These are phyloP conservation scores for Pycnomerus fuliginosus DNA, from an alignment of 2,888 invertebrate genomes.

Conservation along the genomic window DNA sequence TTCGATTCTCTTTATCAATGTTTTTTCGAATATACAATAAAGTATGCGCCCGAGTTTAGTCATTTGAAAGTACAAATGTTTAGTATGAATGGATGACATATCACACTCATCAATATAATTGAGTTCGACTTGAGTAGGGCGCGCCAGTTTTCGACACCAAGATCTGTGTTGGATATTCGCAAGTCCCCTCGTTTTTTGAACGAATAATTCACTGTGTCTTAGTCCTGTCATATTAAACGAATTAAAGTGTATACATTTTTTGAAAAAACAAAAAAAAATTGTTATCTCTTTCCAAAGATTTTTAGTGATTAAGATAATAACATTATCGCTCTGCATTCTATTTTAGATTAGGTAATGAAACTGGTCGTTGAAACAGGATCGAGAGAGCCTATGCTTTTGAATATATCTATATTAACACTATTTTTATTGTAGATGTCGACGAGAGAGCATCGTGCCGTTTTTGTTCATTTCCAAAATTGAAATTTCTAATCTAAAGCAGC, in stretches of 20 bases:
- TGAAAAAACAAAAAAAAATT: slow-evolving; percentile 42
- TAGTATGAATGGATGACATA: slow-evolving; percentile 51
- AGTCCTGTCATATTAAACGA: slow-evolving; percentile 56
- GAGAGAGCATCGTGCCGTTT: slow-evolving; percentile 42
- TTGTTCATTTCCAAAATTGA: not conserved
- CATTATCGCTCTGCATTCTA: slow-evolving; percentile 44
- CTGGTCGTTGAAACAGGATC: slow-evolving; percentile 28
- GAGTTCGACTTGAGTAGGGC: not conserved
- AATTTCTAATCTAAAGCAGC: slow-evolving; percentile 32
- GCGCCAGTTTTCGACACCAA: slow-evolving; percentile 14
- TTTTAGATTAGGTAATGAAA: slow-evolving; percentile 24
- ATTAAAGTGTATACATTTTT: slow-evolving; percentile 55
- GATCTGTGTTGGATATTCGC: slow-evolving; percentile 15
- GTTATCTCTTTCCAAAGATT: slow-evolving; percentile 56
- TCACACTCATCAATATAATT: slow-evolving; percentile 26
- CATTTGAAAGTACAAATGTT: slow-evolving; percentile 80
- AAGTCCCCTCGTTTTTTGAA: slow-evolving; percentile 39
- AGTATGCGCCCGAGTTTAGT: no score
- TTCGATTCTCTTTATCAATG: slow-evolving; percentile 33
- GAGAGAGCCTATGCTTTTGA: slow-evolving; percentile 31
- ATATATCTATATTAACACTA: slow-evolving; percentile 36
- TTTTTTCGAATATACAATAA: slow-evolving; percentile 21
- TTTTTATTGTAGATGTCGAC: slow-evolving; percentile 46
- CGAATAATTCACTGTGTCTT: slow-evolving; percentile 56
- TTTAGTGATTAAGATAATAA: slow-evolving; percentile 51